Conservation (phyloP, 2,113 vertebrate species). For the Nibea coibor region DNA sequence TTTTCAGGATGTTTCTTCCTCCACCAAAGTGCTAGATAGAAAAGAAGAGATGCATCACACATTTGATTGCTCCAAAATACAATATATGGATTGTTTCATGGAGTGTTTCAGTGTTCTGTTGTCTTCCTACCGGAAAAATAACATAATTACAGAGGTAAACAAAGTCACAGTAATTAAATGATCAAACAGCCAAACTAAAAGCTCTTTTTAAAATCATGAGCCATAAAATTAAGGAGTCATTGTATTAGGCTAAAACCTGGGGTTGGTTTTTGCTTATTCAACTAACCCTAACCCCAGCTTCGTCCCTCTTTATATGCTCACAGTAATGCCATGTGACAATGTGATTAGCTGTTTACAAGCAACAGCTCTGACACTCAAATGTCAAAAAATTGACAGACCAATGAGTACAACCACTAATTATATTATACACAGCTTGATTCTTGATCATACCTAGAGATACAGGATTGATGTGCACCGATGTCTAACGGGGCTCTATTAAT, state of each 20-base stretch:
- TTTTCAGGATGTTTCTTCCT: slow-evolving; percentile 26
- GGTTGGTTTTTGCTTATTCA: neutral
- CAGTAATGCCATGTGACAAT: neutral
- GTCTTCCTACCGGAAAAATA: slow-evolving; percentile 11
- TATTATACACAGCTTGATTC: neutral
- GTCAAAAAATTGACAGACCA: neutral
- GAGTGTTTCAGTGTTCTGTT: slow-evolving; percentile 8
- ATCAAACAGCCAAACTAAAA: neutral
- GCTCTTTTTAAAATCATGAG: slow-evolving; percentile 8
- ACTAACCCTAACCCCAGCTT: neutral
- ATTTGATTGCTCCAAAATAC: slow-evolving; percentile 16
- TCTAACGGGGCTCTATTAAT: neutral
- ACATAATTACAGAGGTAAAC: slow-evolving; percentile 16
- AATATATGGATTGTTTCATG: slow-evolving; percentile 20
- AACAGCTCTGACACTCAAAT: neutral
- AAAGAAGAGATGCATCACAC: neutral
- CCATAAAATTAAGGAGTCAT: neutral
- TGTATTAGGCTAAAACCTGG: neutral
- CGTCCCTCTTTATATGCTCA: neutral
- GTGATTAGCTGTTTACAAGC: neutral
- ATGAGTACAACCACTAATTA: neutral
- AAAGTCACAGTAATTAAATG: slow-evolving; percentile 8
- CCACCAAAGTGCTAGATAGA: neutral
- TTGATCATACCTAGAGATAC: neutral
- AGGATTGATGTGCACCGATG: neutral